Evolutionary conservation across 2,888 invertebrate species (phyloP).

Genomic region (Parnassius orleans): DNA sequence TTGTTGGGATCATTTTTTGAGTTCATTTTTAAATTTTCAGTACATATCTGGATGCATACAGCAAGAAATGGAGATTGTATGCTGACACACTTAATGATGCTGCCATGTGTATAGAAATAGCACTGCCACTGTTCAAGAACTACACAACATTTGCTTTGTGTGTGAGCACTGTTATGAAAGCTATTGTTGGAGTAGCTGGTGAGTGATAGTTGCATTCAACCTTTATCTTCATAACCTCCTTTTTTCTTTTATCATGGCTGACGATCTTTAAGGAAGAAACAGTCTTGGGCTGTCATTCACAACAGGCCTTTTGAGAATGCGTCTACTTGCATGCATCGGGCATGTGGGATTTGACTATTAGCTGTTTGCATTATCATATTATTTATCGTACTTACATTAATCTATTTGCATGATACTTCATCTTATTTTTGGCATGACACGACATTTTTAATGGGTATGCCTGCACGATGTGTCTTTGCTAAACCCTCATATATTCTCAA

Average conservation of each 20-base stretch:
- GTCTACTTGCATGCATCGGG: too few species aligned
- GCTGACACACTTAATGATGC: constrained; percentile 96
- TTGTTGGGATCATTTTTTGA: too few species aligned
- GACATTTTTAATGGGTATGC: not conserved
- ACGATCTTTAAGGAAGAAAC: not conserved
- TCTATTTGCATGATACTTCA: too few species aligned
- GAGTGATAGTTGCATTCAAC: constrained; percentile 43
- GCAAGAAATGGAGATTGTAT: constrained; percentile 97
- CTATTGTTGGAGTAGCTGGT: constrained; percentile 95
- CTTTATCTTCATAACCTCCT: too few species aligned
- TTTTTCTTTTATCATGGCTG: too few species aligned
- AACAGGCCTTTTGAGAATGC: too few species aligned
- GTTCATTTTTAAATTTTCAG: constrained; percentile 56
- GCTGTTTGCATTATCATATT: not conserved
- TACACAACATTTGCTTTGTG: constrained; percentile 84
- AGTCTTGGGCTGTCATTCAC: too few species aligned
- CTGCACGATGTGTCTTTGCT: too few species aligned
- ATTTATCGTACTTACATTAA: not conserved
- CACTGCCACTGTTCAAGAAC: constrained; percentile 85
- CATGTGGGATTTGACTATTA: too few species aligned
- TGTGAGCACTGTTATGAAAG: constrained; percentile 87
- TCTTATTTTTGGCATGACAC: not conserved
- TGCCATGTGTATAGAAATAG: constrained; percentile 93
- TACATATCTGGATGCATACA: constrained; percentile 90
- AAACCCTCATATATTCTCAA: too few species aligned